These are phyloP conservation scores for Cancer borealis DNA, from an alignment of 2,888 invertebrate genomes.

Conservation along the genomic window DNA sequence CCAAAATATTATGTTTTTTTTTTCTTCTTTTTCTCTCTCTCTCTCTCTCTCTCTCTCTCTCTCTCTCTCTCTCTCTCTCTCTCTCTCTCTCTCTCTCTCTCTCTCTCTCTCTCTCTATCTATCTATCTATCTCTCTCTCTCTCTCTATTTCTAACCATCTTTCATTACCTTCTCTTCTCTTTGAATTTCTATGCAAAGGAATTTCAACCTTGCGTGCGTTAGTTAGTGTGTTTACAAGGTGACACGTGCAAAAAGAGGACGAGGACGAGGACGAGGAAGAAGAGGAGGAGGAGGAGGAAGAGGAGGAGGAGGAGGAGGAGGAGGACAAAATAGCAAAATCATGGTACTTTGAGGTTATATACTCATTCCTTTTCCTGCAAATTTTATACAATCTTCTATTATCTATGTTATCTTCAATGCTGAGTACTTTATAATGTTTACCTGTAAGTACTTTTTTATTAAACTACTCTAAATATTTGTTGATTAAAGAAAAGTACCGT, in stretches of 20 bases:
- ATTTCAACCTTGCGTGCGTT: not conserved
- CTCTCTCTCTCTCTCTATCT: not conserved
- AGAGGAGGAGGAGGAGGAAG: too few species aligned
- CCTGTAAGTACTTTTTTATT: not conserved
- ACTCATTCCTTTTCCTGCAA: not conserved
- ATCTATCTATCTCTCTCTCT: not conserved
- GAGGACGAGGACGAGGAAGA: not conserved
- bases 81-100: not conserved
- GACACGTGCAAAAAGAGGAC: constrained; percentile 28
- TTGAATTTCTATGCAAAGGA: too few species aligned
- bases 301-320: not conserved
- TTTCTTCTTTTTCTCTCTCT: too few species aligned
- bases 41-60: not conserved
- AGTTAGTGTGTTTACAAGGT: not conserved
- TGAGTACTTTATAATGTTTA: too few species aligned
- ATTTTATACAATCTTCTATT: not conserved
- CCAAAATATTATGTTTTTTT: too few species aligned
- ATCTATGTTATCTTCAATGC: not conserved
- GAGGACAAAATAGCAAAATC: not conserved
- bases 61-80: not conserved
- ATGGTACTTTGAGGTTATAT: not conserved
- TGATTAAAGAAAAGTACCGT: not conserved
- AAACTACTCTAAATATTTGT: not conserved
- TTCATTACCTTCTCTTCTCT: too few species aligned
- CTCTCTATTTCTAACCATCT: too few species aligned